Evolutionary conservation across 2,888 invertebrate species (phyloP), one percentile per base, ranked within the genome.

Genomic region (Heteropelma amictum): DNA sequence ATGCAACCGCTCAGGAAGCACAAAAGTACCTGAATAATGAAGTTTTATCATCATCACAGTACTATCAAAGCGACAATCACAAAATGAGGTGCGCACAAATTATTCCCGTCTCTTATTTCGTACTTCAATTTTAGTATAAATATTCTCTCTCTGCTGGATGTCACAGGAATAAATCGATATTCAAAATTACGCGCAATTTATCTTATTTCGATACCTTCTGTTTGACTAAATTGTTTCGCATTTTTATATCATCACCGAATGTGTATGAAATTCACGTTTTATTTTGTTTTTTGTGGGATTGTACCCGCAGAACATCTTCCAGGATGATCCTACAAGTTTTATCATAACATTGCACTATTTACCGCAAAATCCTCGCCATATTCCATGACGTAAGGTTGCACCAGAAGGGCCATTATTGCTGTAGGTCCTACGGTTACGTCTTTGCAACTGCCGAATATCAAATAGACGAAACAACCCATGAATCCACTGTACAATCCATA

Each of bases 361-460:
- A 88, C 90, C 5, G 91, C 90, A 76, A 90, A 89, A 71, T 90
- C 89, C 0, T 83, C 82, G 1, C 90, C 89, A 26, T 86, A 85
- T 17, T 81, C 81, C 14, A 83, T 76, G 10, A 89, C 89, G 76
- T 89, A 88, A 17, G 88, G 87, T 56, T 90, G 89, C 0, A 92
- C 91, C 86, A 93, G 90, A 28, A 93, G 86, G 8, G 92, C 92
- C 91, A 93, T 91, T 79, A 93, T 92, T 28, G 93, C 93, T 0
- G 93, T 93, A 0, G 93, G 93, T 10, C 93, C 91, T 3, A 90
- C 89, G 0, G 90, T 90, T 10, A 90, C 87, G 42, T 91, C 92
- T 81, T 92, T 92, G 72, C 90, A 90, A 68, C 90, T 91, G 6
- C 92, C 92, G 63, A 92, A 90, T 42, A 92, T 75, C 40, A 91